Evolutionary conservation across 1,140 invertebrate species (phyloP), one percentile per base, ranked within the genome.

Genomic region (Oscheius sp.): DNA sequence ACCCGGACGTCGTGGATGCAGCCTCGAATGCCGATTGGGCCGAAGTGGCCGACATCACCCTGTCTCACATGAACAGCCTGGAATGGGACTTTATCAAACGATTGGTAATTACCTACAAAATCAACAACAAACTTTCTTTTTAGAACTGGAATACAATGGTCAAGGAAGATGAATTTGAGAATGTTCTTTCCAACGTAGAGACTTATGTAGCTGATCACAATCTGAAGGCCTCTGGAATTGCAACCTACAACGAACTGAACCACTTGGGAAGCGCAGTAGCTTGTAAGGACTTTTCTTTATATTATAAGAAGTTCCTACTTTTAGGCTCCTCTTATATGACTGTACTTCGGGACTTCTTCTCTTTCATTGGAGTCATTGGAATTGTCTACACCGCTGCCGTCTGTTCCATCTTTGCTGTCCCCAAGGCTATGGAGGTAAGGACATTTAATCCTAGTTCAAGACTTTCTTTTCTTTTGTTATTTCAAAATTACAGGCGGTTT

Each of bases 11-110:
- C 18, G 49, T 34, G 18, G 69, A 71, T 20, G n/a, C 73, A 2
- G 74, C 63, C 35, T 75, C 71, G 28, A 77, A 73, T 35, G 34
- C 26, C 36, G 77, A 77, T 49, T 78, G 71, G 65, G 71, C 63
- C 1, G 59, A 73, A 55, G 46, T 52, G 2, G 20, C 49, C 2
- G 58, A 73, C 45, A 59, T 67, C 32, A 59, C 1, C 20, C 15
- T 32, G n/a, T 36, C 68, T 20, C 68, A 68, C 15, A 20, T 72
- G 29, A 75, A 74, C 31, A n/a, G 26, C 4, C 29, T 58, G 15
- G 68, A 72, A 46, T 70, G 73, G 61, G 34, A 74, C 23, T 58
- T 75, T 13, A 45, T 70, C 31, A 36, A 74, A 18, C 45, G 59
- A 64, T 23, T 65, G 7, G 68, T 75, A 42, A 36, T 59, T 52